A percentile compares a stretch with the other conserved stretches of the same genome.
phyloP scores from a whole-genome alignment of 2,888 invertebrate species.

The Cloeon dipterum region DNA sequence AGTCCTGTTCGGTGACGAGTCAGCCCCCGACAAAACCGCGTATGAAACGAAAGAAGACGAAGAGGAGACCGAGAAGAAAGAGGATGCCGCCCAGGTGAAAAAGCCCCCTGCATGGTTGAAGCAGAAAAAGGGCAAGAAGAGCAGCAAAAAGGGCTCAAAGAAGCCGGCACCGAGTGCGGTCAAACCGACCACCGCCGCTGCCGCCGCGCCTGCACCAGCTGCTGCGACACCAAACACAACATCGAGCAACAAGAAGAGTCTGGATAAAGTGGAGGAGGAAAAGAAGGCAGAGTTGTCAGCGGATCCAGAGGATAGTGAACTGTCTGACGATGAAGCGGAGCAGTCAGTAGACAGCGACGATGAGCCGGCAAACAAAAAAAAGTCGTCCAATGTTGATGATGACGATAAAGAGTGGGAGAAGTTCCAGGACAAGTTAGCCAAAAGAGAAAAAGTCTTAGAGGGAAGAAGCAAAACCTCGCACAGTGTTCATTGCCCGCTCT shows the following conservation, averaged over 20 bases:
- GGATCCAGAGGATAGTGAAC: slow-evolving; percentile 20
- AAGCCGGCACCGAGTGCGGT: slow-evolving; percentile 8
- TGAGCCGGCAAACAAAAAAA: slow-evolving; percentile 13
- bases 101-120: slow-evolving; percentile 61
- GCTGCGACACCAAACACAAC: slow-evolving; percentile 3
- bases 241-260: not conserved
- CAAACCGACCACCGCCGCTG: slow-evolving; percentile 9
- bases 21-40: slow-evolving; percentile 20
- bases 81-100: slow-evolving; percentile 22
- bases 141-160: slow-evolving; percentile 26
- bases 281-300: slow-evolving; percentile 14
- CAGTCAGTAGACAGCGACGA: slow-evolving; percentile 21
- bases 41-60: slow-evolving; percentile 11
- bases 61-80: slow-evolving; percentile 4
- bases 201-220: slow-evolving; percentile 7
- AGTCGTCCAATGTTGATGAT: slow-evolving; percentile 28
- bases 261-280: slow-evolving; percentile 11
- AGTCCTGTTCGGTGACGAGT: slow-evolving; percentile 56
- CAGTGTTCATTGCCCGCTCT: slow-evolving; percentile 91
- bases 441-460: slow-evolving; percentile 68
- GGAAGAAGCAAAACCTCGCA: slow-evolving; percentile 87
- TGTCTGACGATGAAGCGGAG: slow-evolving; percentile 26
- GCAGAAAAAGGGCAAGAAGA: slow-evolving; percentile 34
- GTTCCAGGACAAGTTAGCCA: slow-evolving; percentile 69
- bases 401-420: slow-evolving; percentile 89